phyloP scores from a whole-genome alignment of 2,888 invertebrate species.

The Polietes domitor region DNA sequence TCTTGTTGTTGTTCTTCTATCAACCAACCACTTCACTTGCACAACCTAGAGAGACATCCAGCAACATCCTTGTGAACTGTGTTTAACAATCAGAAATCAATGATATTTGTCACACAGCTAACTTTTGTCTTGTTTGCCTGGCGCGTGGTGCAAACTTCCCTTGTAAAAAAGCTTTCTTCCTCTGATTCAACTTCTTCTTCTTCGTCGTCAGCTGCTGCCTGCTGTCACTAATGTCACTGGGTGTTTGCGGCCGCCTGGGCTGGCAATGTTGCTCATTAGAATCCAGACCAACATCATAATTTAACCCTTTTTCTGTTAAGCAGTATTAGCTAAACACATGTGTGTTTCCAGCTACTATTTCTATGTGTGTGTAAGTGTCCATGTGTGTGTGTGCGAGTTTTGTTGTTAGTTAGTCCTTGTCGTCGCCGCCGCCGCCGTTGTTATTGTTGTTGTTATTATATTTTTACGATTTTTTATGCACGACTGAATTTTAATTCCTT shows the following conservation, averaged over 20 bases:
- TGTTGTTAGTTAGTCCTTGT: constrained; percentile 29
- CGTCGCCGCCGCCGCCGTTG: not conserved
- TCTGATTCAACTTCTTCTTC: too few species aligned
- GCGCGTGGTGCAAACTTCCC: constrained; percentile 16
- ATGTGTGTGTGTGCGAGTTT: constrained; percentile 45
- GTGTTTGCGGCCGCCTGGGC: not conserved
- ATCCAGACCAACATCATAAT: constrained; percentile 46
- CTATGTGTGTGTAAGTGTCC: constrained; percentile 53
- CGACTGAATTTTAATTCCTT: constrained; percentile 81
- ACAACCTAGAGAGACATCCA: not conserved
- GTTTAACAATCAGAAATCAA: constrained; percentile 74
- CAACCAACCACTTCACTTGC: too few species aligned
- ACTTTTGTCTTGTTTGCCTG: constrained; percentile 66
- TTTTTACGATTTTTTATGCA: constrained; percentile 80
- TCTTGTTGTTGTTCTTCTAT: too few species aligned
- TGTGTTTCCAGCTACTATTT: constrained; percentile 52
- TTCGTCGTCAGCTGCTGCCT: not conserved
- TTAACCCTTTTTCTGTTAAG: constrained; percentile 63
- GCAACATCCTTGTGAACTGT: constrained; percentile 33
- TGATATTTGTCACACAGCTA: constrained; percentile 72
- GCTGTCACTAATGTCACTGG: constrained; percentile 24
- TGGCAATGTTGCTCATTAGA: constrained; percentile 55
- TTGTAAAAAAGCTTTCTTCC: constrained; percentile 61
- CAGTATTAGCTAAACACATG: constrained; percentile 54
- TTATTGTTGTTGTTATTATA: constrained; percentile 69